These are phyloP conservation scores for Augochlorella aurata DNA, from an alignment of 2,888 invertebrate species.

Conservation along the genomic window DNA sequence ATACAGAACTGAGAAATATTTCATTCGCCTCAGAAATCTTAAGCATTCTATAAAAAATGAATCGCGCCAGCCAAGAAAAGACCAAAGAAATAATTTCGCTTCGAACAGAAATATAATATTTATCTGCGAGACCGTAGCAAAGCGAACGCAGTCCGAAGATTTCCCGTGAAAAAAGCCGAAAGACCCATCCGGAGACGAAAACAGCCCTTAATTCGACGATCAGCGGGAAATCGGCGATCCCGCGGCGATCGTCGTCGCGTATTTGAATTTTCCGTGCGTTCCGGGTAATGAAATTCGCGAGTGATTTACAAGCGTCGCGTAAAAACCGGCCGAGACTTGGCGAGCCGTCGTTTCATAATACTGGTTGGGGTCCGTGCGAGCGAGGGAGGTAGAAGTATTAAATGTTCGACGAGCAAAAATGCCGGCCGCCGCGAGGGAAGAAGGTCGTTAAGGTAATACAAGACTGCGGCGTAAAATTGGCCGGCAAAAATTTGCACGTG, in stretches of 20 bases:
- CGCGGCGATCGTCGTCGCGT: background rate
- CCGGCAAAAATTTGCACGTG: slow-evolving; percentile 53
- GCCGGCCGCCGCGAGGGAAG: slow-evolving; percentile 31
- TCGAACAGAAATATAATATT: no score
- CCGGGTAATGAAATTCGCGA: slow-evolving; percentile 29
- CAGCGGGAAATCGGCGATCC: background rate
- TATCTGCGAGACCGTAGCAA: no score
- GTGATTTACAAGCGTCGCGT: slow-evolving; percentile 34
- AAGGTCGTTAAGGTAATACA: slow-evolving; percentile 51
- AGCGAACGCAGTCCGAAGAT: no score
- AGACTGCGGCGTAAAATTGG: slow-evolving; percentile 47
- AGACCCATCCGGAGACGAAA: no score
- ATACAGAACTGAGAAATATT: no score
- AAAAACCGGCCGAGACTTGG: slow-evolving; percentile 11
- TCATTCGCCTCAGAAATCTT: no score
- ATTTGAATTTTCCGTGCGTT: slow-evolving; percentile 3
- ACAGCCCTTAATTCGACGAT: background rate
- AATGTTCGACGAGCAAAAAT: slow-evolving; percentile 45
- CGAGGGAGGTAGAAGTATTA: background rate
- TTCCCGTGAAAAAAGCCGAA: no score
- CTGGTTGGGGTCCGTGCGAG: background rate
- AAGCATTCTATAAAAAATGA: no score
- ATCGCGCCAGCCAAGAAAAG: no score
- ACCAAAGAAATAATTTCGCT: no score
- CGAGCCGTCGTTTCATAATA: slow-evolving; percentile 12